These are phyloP conservation scores for Rynchops niger DNA, from an alignment of 2,113 vertebrate genomes.

Conservation along the genomic window DNA sequence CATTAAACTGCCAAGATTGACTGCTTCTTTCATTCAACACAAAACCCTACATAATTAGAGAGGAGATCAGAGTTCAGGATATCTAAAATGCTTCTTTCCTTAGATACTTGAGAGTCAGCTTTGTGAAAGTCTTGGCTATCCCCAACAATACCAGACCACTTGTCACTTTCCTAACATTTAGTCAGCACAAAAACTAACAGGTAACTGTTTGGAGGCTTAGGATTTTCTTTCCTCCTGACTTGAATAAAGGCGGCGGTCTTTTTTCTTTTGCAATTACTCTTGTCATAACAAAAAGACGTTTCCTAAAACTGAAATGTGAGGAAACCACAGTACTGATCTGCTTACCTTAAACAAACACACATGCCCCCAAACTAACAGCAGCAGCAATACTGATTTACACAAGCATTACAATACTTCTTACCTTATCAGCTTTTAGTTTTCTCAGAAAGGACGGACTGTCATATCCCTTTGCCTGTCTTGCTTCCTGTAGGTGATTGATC, in stretches of 20 bases:
- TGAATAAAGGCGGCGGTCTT: neutral
- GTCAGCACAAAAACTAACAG: neutral
- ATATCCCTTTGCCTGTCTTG: constrained; percentile 95
- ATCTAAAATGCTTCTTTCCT: neutral
- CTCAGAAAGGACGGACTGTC: constrained; percentile 97
- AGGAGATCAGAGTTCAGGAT: neutral
- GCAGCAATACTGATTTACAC: rapidly evolving
- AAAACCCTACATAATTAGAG: neutral
- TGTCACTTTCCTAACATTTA: neutral
- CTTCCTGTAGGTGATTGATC: constrained; percentile 98
- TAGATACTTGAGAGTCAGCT: neutral
- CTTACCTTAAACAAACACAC: neutral
- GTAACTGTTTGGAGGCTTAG: neutral
- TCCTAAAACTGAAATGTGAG: neutral
- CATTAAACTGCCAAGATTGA: neutral
- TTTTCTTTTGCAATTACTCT: neutral
- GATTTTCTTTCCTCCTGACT: neutral
- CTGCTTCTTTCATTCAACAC: neutral
- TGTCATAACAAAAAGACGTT: neutral
- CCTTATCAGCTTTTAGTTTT: constrained; percentile 97
- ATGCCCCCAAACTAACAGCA: neutral
- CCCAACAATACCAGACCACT: neutral
- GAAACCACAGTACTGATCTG: neutral
- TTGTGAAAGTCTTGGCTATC: neutral
- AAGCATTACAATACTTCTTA: constrained; percentile 44